phyloP scores from a whole-genome alignment of 92 coral and sea anemone species.

The Zoanthus sansibaricus region DNA sequence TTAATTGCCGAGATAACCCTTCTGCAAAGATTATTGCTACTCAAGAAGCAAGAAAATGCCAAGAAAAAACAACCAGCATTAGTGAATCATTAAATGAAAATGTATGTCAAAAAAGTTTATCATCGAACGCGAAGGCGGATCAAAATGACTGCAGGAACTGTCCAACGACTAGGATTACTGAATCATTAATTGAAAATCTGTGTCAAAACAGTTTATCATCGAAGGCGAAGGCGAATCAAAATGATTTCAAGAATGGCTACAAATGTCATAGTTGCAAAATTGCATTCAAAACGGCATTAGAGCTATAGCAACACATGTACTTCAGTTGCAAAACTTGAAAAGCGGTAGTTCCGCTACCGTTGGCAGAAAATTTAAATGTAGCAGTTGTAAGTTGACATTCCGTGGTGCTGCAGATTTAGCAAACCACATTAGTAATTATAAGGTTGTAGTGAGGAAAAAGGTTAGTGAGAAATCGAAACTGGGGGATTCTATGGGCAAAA shows the following conservation, averaged over 20 bases:
- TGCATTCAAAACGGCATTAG: conserved; percentile 36
- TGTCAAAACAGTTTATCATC: neutral
- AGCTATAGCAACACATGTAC: conserved; percentile 23
- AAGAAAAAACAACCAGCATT: neutral
- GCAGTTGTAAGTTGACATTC: conserved; percentile 24
- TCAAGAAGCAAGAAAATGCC: neutral
- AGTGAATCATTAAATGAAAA: neutral
- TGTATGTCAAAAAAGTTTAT: neutral
- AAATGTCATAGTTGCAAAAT: conserved; percentile 39
- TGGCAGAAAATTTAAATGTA: conserved; percentile 22
- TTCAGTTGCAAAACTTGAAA: neutral
- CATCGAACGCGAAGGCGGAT: neutral
- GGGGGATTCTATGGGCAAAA: neutral
- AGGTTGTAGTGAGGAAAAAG: neutral
- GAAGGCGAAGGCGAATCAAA: neutral
- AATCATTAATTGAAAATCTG: neutral
- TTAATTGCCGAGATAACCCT: neutral
- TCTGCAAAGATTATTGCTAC: neutral
- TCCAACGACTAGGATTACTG: no score
- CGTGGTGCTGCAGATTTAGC: conserved; percentile 23
- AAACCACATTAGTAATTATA: conserved; percentile 20
- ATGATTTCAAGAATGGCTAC: neutral
- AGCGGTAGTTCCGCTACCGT: neutral
- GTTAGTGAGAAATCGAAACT: neutral
- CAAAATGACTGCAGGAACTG: neutral